A percentile compares a stretch with the other conserved stretches of the same genome.
These are phyloP conservation scores for Metaphire vulgaris DNA, from an alignment of 1,140 invertebrate species.

Conservation along the genomic window DNA sequence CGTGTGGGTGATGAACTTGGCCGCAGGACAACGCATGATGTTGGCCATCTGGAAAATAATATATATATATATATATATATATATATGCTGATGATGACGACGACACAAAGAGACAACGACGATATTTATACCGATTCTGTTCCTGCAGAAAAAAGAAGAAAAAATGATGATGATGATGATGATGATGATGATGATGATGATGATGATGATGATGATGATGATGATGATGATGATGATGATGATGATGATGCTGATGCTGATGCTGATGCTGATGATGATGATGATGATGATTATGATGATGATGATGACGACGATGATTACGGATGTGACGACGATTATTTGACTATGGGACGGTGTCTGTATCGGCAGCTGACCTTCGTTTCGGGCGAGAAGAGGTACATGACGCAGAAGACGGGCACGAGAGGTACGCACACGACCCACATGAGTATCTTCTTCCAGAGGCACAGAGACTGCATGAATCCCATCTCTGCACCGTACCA, in stretches of 20 bases:
- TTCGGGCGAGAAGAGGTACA: constrained; percentile 88
- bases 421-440: constrained; percentile 84
- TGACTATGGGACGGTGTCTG: too few relatives aligned
- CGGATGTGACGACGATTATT: not conserved
- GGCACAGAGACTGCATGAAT: constrained; percentile 64
- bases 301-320: not conserved
- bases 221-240: constrained; percentile 2
- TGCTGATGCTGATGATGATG: constrained; percentile 4
- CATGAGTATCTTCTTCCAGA: constrained; percentile 67
- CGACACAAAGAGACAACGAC: not conserved
- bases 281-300: constrained; percentile 2
- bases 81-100: not conserved
- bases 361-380: constrained; percentile 75
- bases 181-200: constrained; percentile 11
- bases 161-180: constrained; percentile 7
- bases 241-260: not conserved
- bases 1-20: constrained; percentile 47
- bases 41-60: constrained; percentile 43
- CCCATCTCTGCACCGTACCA: constrained; percentile 98
- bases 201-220: constrained; percentile 8
- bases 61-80: too few relatives aligned
- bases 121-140: too few relatives aligned
- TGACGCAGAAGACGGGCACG: constrained; percentile 86
- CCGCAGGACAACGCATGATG: constrained; percentile 44
- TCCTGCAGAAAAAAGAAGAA: not conserved